Conservation (phyloP, 2,113 vertebrate species). For the Butorides virescens region DNA sequence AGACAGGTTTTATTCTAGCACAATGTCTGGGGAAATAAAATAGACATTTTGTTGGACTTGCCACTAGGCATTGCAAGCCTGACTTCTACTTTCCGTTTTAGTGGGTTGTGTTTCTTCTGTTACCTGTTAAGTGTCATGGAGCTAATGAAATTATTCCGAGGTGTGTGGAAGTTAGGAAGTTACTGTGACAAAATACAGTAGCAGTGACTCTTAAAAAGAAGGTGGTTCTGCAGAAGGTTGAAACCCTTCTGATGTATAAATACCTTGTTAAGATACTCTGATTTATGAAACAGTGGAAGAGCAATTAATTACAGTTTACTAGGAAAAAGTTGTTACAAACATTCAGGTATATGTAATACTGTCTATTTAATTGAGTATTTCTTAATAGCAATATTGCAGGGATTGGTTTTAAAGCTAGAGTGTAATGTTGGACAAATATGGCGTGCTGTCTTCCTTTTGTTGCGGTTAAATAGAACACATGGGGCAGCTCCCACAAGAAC, state of each 20-base stretch:
- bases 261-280: not conserved
- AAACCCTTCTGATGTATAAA: not conserved
- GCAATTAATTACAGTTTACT: not conserved
- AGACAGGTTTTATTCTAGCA: not conserved
- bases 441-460: not conserved
- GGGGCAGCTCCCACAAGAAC: not conserved
- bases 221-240: not conserved
- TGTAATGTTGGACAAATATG: not conserved
- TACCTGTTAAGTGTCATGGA: not conserved
- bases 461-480: rapidly evolving
- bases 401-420: not conserved
- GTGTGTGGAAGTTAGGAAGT: not conserved
- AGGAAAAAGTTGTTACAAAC: not conserved
- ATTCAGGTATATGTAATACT: not conserved
- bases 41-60: not conserved
- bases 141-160: not conserved
- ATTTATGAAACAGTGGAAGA: not conserved
- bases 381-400: not conserved
- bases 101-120: not conserved
- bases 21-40: not conserved
- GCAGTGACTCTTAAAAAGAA: not conserved
- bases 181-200: not conserved
- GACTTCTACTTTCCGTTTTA: not conserved
- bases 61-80: not conserved
- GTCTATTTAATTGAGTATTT: not conserved